Evolutionary conservation across 1,140 invertebrate species (phyloP), one percentile per base, ranked within the genome.

Genomic region (Temnothorax curvispinosus): DNA sequence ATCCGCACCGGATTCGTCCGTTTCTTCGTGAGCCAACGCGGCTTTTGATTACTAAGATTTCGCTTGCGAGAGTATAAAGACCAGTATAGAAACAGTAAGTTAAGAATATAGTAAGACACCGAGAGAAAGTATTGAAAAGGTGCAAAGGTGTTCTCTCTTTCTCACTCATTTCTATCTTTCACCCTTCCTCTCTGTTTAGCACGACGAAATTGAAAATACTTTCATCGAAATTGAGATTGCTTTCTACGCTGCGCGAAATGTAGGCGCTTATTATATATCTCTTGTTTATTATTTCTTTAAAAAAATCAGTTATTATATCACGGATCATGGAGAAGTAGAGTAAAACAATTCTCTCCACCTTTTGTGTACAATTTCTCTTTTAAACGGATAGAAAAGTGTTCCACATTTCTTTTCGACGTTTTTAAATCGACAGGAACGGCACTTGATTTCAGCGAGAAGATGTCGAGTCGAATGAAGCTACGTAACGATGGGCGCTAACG

Each of bases 111-210:
- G n/a, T 32, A 18, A 47, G 50, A 44, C 54, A 64, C 41, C 75
- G 54, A 38, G 80, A 87, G 88, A 90, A 87, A 89, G 72, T 80
- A 80, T 47, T 47, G 54, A 47, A 76, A 81, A 62, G 64, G 60
- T 89, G 54, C 52, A 64, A 50, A 71, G 54, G 21, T 64, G n/a
- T 35, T 15, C 32, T 38, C 54, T 56, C n/a, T 58, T 18, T 62
- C 35, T 21, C 27, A 5, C 35, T 41, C 35, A 27, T 18, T 3
- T 69, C 41, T 41, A 6, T 65, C 64, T 67, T 9, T 60, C n/a
- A 38, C n/a, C 71, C 7, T 65, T 38, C 44, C 9, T 60, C n/a
- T 58, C n/a, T 62, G 4, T 27, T 69, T n/a, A 7, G 32, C 21
- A 27, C 27, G 21, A 35, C 38, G 65, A 82, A 82, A 82, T 67